Percentiles rank a stretch among this genome's conserved stretches.
Conservation (phyloP, 2,888 invertebrate species). For the Mechanitis messenoides region DNA sequence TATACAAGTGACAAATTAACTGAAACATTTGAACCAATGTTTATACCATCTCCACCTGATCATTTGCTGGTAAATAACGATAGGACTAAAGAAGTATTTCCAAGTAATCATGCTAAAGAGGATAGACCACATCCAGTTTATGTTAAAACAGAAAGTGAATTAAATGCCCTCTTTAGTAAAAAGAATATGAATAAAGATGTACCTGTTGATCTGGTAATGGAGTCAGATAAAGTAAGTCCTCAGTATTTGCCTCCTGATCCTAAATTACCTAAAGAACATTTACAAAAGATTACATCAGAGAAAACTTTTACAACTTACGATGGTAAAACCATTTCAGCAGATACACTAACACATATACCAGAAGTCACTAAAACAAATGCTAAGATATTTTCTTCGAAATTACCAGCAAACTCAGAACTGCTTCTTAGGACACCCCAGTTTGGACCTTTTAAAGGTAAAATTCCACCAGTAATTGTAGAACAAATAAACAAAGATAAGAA, state of each 20-base stretch:
- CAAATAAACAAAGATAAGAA: slow-evolving; percentile 39
- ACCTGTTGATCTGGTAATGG: slow-evolving; percentile 79
- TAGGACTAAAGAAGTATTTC: slow-evolving; percentile 63
- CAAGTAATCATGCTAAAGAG: slow-evolving; percentile 65
- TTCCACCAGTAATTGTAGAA: slow-evolving; percentile 70
- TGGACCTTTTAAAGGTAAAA: slow-evolving; percentile 83
- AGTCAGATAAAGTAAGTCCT: slow-evolving; percentile 82
- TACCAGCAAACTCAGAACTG: slow-evolving; percentile 71
- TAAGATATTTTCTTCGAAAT: slow-evolving; percentile 62
- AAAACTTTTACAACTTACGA: slow-evolving; percentile 83
- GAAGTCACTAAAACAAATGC: slow-evolving; percentile 51
- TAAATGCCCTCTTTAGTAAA: slow-evolving; percentile 55
- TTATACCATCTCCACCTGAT: slow-evolving; percentile 86
- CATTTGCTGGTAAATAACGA: slow-evolving; percentile 63
- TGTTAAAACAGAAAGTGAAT: slow-evolving; percentile 54
- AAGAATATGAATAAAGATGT: slow-evolving; percentile 65
- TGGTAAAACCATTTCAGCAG: slow-evolving; percentile 83
- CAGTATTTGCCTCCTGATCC: slow-evolving; percentile 84
- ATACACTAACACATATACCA: slow-evolving; percentile 76
- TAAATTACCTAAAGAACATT: slow-evolving; percentile 65
- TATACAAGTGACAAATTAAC: slow-evolving; percentile 72
- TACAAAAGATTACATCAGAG: slow-evolving; percentile 54
- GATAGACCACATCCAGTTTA: slow-evolving; percentile 71
- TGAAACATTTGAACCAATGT: slow-evolving; percentile 86
- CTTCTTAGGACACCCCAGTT: slow-evolving; percentile 84